Evolutionary conservation across 2,113 vertebrate species (phyloP), one percentile per base, ranked within the genome.

Genomic region (Protobothrops mucrosquamatus): DNA sequence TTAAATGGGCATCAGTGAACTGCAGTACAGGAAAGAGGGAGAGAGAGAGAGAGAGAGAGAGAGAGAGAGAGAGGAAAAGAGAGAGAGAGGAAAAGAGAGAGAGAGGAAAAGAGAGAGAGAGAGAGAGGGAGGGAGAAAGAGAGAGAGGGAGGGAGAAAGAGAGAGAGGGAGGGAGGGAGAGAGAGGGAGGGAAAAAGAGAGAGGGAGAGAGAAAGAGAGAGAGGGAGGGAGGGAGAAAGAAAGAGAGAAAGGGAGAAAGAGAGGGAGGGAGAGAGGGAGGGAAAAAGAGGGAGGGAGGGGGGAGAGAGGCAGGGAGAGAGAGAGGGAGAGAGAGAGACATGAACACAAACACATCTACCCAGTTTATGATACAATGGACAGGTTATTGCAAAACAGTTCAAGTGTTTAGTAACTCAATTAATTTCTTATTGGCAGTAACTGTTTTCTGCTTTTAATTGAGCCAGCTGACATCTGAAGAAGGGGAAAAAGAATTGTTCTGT

Each of bases 71-170:
- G 8, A 26, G 23, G 3, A 7, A 9, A 1, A 9, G 24, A 11
- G 10, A 64, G 59, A 12, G 59, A 29, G 8, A 3, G 2, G 9
- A 7, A 9, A 0, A 10, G 23, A 3, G 9, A 0, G 57, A 61
- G 24, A 10, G 24, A 59, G 2, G 20, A 22, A 26, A 2, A 2
- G 0, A 3, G 2, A 18, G 1, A 61, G 9, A 26, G 1, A 26
- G 9, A 12, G 9, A 3, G 59, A 61, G 3, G 10, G 24, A 61
- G 22, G 2, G 2, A 7, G 8, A 29, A 3, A 12, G 10, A 64
- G 61, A 10, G 59, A 64, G 8, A 3, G 26, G 29, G 9, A 1
- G 3, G 11, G 8, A 26, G 4, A 29, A 26, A 11, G 9, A 0
- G 1, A 3, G 7, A 61, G 6, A 29, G 24, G n/a, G n/a, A n/a